Percentiles rank a stretch among this genome's conserved stretches.
These are phyloP conservation scores for Elegia similella DNA, from an alignment of 2,888 invertebrate genomes.

Conservation along the genomic window DNA sequence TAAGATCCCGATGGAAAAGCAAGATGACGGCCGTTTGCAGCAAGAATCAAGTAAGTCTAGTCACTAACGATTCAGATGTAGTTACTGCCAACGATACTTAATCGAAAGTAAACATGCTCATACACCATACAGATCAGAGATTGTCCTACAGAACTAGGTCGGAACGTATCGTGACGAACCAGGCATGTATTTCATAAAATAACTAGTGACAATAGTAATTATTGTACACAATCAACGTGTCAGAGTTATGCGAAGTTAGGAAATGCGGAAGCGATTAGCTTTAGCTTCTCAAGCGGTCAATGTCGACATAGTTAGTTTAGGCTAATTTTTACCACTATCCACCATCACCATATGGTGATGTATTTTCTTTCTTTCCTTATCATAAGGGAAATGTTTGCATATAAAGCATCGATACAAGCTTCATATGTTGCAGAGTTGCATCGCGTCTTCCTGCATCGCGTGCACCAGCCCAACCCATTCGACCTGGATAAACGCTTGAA, in stretches of 20 bases:
- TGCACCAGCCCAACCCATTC: too few relatives aligned
- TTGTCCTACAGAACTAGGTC: slow-evolving; percentile 46
- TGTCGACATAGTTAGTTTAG: not conserved
- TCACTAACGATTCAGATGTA: not conserved
- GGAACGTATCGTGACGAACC: slow-evolving; percentile 52
- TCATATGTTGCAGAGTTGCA: too few relatives aligned
- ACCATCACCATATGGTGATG: too few relatives aligned
- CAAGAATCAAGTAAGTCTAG: too few relatives aligned
- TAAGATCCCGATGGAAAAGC: too few relatives aligned
- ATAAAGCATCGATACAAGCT: too few relatives aligned
- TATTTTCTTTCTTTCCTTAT: too few relatives aligned
- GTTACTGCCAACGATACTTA: not conserved
- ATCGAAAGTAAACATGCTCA: slow-evolving; percentile 19
- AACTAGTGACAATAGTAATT: slow-evolving; percentile 30
- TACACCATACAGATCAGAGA: slow-evolving; percentile 29
- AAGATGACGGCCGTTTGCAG: too few relatives aligned
- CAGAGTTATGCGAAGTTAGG: not conserved
- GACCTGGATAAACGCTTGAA: too few relatives aligned
- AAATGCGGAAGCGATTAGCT: not conserved
- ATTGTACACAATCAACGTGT: slow-evolving; percentile 16
- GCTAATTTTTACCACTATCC: too few relatives aligned
- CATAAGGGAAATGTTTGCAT: too few relatives aligned
- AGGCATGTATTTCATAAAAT: slow-evolving; percentile 36
- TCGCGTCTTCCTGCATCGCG: too few relatives aligned
- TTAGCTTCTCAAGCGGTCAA: not conserved